Evolutionary conservation across 2,888 invertebrate genomes (phyloP).

Genomic region (Diloba caeruleocephala): DNA sequence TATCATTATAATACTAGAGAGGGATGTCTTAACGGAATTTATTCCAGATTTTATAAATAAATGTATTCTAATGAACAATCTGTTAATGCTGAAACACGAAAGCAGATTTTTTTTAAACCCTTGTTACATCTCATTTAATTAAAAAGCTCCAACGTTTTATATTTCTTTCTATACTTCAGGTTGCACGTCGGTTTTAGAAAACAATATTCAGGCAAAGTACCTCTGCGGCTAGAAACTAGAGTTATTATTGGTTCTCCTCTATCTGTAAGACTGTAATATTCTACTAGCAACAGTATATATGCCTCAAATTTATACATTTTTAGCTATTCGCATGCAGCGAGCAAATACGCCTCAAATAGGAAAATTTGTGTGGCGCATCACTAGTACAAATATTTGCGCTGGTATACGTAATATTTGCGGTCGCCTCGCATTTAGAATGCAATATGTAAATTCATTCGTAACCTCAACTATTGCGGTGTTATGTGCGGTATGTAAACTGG

Average conservation of each 20-base stretch:
- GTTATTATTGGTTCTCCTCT: conserved; percentile 27
- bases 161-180: conserved; percentile 18
- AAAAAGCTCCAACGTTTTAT: too few species aligned
- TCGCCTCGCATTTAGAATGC: conserved; percentile 66
- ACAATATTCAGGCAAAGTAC: conserved; percentile 1
- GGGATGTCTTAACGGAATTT: background rate
- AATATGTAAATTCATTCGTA: conserved; percentile 78
- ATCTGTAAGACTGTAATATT: conserved; percentile 22
- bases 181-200: conserved; percentile 11
- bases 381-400: conserved; percentile 41
- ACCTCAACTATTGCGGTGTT: conserved; percentile 61
- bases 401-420: conserved; percentile 47
- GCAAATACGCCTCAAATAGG: conserved; percentile 20
- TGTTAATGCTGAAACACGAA: background rate
- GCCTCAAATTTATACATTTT: conserved; percentile 38
- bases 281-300: conserved; percentile 1
- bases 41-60: conserved; percentile 11
- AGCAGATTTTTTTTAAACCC: too few species aligned
- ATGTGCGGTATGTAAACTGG: conserved; percentile 66
- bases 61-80: background rate
- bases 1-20: background rate
- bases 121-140: too few species aligned
- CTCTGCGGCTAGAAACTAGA: conserved; percentile 3
- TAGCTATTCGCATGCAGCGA: conserved; percentile 19
- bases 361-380: conserved; percentile 26